Percentiles rank a stretch among this genome's conserved stretches.
Conservation (phyloP, 2,888 invertebrate genomes). For the Papilio demoleus region DNA sequence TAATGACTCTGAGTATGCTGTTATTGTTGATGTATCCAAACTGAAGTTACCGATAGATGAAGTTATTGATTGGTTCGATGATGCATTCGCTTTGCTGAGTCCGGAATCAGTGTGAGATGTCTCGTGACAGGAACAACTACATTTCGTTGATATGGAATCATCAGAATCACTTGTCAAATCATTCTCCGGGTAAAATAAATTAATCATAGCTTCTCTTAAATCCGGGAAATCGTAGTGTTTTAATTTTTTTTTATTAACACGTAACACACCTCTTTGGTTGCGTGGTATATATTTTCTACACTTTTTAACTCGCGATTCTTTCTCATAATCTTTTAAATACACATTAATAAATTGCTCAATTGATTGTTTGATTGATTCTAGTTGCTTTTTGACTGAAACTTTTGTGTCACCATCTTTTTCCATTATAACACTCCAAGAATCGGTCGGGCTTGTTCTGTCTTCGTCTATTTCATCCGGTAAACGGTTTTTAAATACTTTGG, state of each 20-base stretch:
- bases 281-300: conserved; percentile 32
- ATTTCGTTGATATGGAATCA: conserved; percentile 49
- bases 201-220: conserved; percentile 67
- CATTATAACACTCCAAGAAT: conserved; percentile 68
- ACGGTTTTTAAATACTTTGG: conserved; percentile 66
- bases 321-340: conserved; percentile 54
- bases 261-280: conserved; percentile 49
- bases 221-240: conserved; percentile 75
- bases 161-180: conserved; percentile 44
- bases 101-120: conserved; percentile 61
- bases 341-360: conserved; percentile 63
- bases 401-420: conserved; percentile 65
- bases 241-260: conserved; percentile 63
- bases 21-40: conserved; percentile 68
- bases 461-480: conserved; percentile 55
- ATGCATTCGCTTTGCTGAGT: conserved; percentile 56
- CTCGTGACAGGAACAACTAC: conserved; percentile 62
- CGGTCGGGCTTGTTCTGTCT: conserved; percentile 59
- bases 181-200: conserved; percentile 55
- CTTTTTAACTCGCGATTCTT: conserved; percentile 43
- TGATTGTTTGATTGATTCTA: conserved; percentile 61
- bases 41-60: conserved; percentile 77
- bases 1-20: conserved; percentile 74
- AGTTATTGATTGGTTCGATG: conserved; percentile 57
- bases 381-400: conserved; percentile 62